Conservation (phyloP, 2,888 invertebrate genomes). For the Nezara viridula region DNA sequence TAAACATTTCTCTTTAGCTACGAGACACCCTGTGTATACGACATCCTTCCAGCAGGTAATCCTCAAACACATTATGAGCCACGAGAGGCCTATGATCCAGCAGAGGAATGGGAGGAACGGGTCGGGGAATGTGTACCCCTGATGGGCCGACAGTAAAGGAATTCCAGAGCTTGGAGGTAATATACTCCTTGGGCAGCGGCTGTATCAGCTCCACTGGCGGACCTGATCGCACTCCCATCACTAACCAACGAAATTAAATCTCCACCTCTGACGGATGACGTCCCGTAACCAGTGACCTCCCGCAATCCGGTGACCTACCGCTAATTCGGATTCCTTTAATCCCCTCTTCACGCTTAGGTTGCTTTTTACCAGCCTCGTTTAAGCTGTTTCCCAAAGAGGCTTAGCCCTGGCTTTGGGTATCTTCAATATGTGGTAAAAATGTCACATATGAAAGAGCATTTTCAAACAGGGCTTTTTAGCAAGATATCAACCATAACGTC, state of each 20-base stretch:
- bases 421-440: not conserved
- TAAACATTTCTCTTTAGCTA: too few relatives aligned
- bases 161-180: not conserved
- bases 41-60: not conserved
- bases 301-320: conserved; percentile 22
- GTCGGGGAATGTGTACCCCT: not conserved
- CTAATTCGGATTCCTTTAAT: conserved; percentile 42
- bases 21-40: too few relatives aligned
- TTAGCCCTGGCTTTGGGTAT: not conserved
- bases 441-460: conserved; percentile 8
- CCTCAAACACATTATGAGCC: not conserved
- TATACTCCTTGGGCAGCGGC: not conserved
- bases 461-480: not conserved
- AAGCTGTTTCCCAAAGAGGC: not conserved
- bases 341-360: conserved; percentile 18
- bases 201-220: not conserved
- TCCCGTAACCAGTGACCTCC: not conserved
- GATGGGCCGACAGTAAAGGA: not conserved
- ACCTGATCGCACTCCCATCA: not conserved
- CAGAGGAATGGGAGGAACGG: not conserved
- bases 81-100: not conserved
- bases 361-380: not conserved
- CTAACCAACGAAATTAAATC: not conserved
- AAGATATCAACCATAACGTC: not conserved
- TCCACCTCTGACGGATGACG: not conserved